Evolutionary conservation across 2,888 invertebrate genomes (phyloP), one percentile per base, ranked within the genome.

Genomic region (Lycia hirtaria): DNA sequence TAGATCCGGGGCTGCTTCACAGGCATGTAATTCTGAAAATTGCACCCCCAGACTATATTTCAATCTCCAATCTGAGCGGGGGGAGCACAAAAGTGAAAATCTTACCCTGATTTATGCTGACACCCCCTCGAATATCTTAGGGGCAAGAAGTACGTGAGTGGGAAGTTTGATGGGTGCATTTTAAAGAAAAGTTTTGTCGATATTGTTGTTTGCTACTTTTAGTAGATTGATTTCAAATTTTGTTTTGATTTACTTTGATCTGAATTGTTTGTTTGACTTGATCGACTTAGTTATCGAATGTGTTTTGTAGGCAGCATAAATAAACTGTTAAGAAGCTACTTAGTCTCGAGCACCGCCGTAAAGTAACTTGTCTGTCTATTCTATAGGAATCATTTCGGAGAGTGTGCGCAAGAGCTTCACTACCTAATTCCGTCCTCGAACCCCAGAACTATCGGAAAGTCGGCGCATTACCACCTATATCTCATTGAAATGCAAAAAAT

Each of bases 81-180:
- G 43, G 35, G 64, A 57, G 65, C 53, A 65, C 63, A 71, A 73
- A 73, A 72, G 71, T 73, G 71, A 71, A 72, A 75, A 73, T 68
- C 60, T 60, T 37, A 49, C 49, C 54, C 58, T 73, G 72, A 80
- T 76, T 75, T 75, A 74, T 72, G 66, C 45, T 56, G 65, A 71
- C 72, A 71, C 66, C 63, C 58, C 56, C 54, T 58, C 67, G 68
- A 62, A 72, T 66, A 65, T 58, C 55, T 45, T 15, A 37, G 60
- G 56, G 65, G 52, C 57, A 43, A 50, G 62, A 67, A 69, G 72
- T 69, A 69, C 72, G 66, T 73, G 67, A 75, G 76, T 67, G 60
- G 58, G 43, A 75, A 74, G 70, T 76, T 73, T 67, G 62, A 54
- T 38, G 22, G 44, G 32, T 48, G 55, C 48, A 63, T 51, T 45